Evolutionary conservation across 2,113 vertebrate genomes (phyloP).

Genomic region (Copsychus sechellarum): DNA sequence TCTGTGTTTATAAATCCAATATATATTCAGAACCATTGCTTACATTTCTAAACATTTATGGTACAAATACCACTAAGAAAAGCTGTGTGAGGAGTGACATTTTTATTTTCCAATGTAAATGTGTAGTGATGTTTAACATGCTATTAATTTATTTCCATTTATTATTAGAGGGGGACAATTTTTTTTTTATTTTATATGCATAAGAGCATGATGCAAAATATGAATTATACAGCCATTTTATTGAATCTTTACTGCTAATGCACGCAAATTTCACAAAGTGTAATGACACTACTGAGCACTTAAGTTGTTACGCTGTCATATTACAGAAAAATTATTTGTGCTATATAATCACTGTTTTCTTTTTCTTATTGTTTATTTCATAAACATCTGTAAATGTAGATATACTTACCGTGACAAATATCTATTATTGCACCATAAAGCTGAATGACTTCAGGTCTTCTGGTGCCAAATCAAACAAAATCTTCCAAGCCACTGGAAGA

Average conservation of each 20-base stretch:
- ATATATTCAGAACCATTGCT: neutral
- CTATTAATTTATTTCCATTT: slow-evolving; percentile 56
- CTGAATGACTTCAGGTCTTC: slow-evolving; percentile 20
- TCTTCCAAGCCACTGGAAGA: neutral
- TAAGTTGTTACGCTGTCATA: slow-evolving; percentile 80
- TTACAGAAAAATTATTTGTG: slow-evolving; percentile 77
- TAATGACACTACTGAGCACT: slow-evolving; percentile 78
- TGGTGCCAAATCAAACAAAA: neutral
- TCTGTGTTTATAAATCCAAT: neutral
- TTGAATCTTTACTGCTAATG: slow-evolving; percentile 75
- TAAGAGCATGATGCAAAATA: slow-evolving; percentile 61
- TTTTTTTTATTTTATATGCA: neutral
- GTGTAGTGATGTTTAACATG: neutral
- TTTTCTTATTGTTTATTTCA: slow-evolving; percentile 69
- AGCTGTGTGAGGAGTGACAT: neutral
- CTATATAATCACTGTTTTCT: slow-evolving; percentile 69
- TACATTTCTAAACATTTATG: neutral
- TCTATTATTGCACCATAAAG: slow-evolving; percentile 35
- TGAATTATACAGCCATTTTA: slow-evolving; percentile 75
- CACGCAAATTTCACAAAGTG: slow-evolving; percentile 70
- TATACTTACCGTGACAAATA: slow-evolving; percentile 49
- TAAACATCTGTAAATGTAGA: slow-evolving; percentile 61
- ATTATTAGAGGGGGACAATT: slow-evolving; percentile 9
- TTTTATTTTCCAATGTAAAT: neutral
- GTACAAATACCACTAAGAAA: neutral